Evolutionary conservation across 2,888 invertebrate genomes (phyloP).

Genomic region (Stratiomys singularior): DNA sequence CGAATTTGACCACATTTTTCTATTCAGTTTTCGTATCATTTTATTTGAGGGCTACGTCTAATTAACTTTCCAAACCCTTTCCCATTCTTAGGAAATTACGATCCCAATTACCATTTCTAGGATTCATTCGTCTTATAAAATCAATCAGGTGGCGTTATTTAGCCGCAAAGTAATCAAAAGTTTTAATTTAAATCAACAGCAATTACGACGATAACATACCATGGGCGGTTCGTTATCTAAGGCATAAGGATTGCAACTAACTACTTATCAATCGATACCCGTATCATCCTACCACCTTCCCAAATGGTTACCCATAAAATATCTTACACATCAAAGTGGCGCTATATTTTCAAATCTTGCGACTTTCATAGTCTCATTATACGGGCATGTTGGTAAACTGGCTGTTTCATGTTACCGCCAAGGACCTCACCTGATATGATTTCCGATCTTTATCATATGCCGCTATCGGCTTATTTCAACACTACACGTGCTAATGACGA

Average conservation of each 20-base stretch:
- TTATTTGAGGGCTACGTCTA: too few species aligned
- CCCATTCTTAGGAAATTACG: neutral
- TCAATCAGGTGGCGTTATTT: constrained; percentile 22
- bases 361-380: constrained; percentile 1
- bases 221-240: too few species aligned
- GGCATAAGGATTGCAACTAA: too few species aligned
- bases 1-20: too few species aligned
- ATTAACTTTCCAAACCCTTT: neutral
- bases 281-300: too few species aligned
- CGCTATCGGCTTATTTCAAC: constrained; percentile 48
- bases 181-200: neutral
- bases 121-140: neutral
- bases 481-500: constrained; percentile 55
- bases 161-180: neutral
- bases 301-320: too few species aligned
- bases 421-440: constrained; percentile 42
- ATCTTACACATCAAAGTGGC: constrained; percentile 38
- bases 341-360: constrained; percentile 26
- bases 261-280: too few species aligned
- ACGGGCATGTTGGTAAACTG: constrained; percentile 16
- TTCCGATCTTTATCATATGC: neutral
- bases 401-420: constrained; percentile 28
- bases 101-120: neutral
- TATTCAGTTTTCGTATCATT: too few species aligned
- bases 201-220: neutral